Evolutionary conservation across 2,888 invertebrate genomes (phyloP).

Genomic region (Torymus aiolomorphi): DNA sequence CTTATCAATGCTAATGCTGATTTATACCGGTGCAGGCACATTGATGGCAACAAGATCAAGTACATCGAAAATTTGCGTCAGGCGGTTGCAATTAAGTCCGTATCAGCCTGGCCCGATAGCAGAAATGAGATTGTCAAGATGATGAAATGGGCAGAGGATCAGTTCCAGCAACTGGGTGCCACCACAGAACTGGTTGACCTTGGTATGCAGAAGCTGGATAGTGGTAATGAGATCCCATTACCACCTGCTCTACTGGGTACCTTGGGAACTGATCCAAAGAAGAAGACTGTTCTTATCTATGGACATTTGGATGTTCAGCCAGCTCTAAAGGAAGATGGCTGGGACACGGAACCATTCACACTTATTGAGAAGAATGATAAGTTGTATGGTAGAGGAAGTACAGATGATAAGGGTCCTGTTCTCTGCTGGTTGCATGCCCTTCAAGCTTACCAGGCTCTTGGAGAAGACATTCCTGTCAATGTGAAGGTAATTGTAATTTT

Average conservation of each 20-base stretch:
- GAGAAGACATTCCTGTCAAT: slow-evolving; percentile 84
- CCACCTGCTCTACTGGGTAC: slow-evolving; percentile 91
- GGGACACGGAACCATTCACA: slow-evolving; percentile 96
- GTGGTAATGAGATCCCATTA: slow-evolving; percentile 84
- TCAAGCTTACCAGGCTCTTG: slow-evolving; percentile 88
- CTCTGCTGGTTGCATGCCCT: slow-evolving; percentile 97
- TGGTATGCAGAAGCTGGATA: slow-evolving; percentile 84
- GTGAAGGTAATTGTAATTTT: slow-evolving; percentile 77
- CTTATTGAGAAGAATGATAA: slow-evolving; percentile 92
- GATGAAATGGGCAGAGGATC: slow-evolving; percentile 88
- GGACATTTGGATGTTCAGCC: slow-evolving; percentile 99
- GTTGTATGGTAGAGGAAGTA: slow-evolving; percentile 92
- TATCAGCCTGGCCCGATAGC: slow-evolving; percentile 92
- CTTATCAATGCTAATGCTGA: no score
- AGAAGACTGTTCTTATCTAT: slow-evolving; percentile 95
- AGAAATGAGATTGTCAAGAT: slow-evolving; percentile 89
- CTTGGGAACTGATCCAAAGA: slow-evolving; percentile 86
- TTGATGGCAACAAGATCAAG: slow-evolving; percentile 85
- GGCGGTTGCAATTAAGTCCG: slow-evolving; percentile 94
- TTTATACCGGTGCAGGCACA: slow-evolving; percentile 64
- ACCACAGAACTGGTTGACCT: slow-evolving; percentile 84
- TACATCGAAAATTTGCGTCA: slow-evolving; percentile 89
- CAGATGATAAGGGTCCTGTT: slow-evolving; percentile 97
- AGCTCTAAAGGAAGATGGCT: slow-evolving; percentile 93
- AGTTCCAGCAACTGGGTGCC: slow-evolving; percentile 84